Conservation (phyloP, 2,888 invertebrate species). For the Tenthredo scrophulariae region DNA sequence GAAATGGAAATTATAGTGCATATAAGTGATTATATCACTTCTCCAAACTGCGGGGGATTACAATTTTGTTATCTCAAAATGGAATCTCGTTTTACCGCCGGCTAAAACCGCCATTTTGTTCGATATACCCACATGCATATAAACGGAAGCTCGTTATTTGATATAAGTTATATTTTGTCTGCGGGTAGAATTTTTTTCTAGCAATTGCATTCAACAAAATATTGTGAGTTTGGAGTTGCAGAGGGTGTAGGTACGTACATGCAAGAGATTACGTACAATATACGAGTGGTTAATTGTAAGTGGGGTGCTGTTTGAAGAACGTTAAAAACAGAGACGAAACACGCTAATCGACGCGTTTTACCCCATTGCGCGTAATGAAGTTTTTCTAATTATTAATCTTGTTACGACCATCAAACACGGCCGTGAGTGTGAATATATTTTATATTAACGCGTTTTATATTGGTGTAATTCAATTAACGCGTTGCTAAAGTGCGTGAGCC, state of each 20-base stretch:
- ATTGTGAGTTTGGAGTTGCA: not conserved
- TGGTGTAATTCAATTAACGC: slow-evolving; percentile 42
- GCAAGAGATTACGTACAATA: slow-evolving; percentile 23
- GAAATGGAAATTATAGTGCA: slow-evolving; percentile 26
- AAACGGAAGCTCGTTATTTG: slow-evolving; percentile 12
- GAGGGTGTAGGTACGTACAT: not conserved
- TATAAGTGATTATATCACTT: not conserved
- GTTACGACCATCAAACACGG: slow-evolving; percentile 46
- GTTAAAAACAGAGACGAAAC: slow-evolving; percentile 44
- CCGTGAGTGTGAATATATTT: slow-evolving; percentile 39
- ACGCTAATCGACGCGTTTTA: slow-evolving; percentile 46
- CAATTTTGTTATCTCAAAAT: slow-evolving; percentile 21
- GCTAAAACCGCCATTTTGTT: not conserved
- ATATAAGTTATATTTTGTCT: not conserved
- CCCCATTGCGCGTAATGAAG: slow-evolving; percentile 50
- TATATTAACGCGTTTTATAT: slow-evolving; percentile 38
- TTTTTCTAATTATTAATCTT: slow-evolving; percentile 50
- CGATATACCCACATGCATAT: not conserved
- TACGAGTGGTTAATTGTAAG: slow-evolving; percentile 41
- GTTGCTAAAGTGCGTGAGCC: slow-evolving; percentile 30
- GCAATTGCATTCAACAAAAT: not conserved
- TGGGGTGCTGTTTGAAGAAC: slow-evolving; percentile 47
- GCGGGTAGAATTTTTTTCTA: not conserved
- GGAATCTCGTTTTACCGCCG: not conserved
- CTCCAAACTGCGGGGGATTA: not conserved